Evolutionary conservation across 2,113 vertebrate genomes (phyloP).

Genomic region (Nerophis ophidion): DNA sequence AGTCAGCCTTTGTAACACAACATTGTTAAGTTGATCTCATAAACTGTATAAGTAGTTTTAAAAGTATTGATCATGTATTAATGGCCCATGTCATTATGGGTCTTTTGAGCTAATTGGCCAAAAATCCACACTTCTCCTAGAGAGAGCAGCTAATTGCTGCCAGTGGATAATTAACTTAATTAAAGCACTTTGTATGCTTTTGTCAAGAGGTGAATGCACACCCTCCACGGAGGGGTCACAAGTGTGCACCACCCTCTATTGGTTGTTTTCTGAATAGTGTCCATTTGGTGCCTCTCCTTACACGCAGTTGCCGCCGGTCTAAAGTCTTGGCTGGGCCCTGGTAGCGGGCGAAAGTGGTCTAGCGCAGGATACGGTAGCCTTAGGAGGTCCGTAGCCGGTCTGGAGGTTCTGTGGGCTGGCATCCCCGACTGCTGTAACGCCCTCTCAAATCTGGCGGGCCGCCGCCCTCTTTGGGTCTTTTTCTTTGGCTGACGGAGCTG

Average conservation of each 20-base stretch:
- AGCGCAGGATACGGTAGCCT: slow-evolving; percentile 90
- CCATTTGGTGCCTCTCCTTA: slow-evolving; percentile 90
- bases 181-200: slow-evolving; percentile 75
- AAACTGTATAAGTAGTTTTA: slow-evolving; percentile 7
- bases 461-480: slow-evolving; percentile 74
- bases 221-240: slow-evolving; percentile 62
- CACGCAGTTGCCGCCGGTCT: slow-evolving; percentile 90
- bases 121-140: slow-evolving; percentile 7
- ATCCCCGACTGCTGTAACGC: slow-evolving; percentile 68
- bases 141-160: slow-evolving; percentile 39
- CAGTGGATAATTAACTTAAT: slow-evolving; percentile 68
- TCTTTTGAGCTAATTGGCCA: slow-evolving; percentile 22
- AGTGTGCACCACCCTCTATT: slow-evolving; percentile 77
- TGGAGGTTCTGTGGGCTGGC: slow-evolving; percentile 80
- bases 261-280: slow-evolving; percentile 90
- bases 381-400: slow-evolving; percentile 80
- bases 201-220: slow-evolving; percentile 74
- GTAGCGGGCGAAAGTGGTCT: slow-evolving; percentile 84
- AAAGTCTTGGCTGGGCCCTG: slow-evolving; percentile 86
- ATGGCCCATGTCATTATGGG: slow-evolving; percentile 13
- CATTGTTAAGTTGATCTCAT: not conserved
- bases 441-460: slow-evolving; percentile 67
- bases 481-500: slow-evolving; percentile 77
- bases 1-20: not conserved
- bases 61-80: slow-evolving; percentile 29